phyloP scores from a whole-genome alignment of 2,888 invertebrate genomes.

The Polydrusus cervinus region DNA sequence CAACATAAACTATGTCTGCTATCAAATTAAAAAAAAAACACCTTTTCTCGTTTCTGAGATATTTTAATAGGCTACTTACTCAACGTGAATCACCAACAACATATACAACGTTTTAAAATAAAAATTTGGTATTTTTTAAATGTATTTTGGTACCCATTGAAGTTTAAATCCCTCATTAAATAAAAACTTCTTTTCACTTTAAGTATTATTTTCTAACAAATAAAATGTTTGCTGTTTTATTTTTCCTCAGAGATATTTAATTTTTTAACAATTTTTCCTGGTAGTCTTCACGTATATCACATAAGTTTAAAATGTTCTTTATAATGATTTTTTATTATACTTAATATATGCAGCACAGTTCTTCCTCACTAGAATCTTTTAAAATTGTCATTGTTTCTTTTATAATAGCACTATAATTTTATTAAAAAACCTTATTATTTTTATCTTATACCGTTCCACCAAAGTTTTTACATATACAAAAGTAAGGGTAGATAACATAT shows the following conservation, averaged over 20 bases:
- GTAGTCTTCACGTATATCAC: conserved; percentile 44
- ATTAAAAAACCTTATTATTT: conserved; percentile 14
- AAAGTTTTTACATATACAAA: conserved; percentile 13
- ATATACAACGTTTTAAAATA: too few species aligned
- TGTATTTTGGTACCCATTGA: too few species aligned
- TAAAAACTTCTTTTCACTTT: conserved; percentile 10
- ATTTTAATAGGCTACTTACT: too few species aligned
- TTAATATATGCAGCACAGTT: conserved; percentile 30
- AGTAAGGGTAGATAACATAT: conserved; percentile 5
- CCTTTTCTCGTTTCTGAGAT: too few species aligned
- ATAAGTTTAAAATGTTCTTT: conserved; percentile 42
- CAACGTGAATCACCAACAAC: too few species aligned
- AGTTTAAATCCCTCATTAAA: too few species aligned
- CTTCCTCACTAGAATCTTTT: conserved; percentile 34
- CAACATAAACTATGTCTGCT: too few species aligned
- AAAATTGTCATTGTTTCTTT: conserved; percentile 29
- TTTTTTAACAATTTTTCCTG: conserved; percentile 15
- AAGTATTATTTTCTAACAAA: conserved; percentile 3
- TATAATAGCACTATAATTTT: conserved; percentile 31
- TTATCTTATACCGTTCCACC: not conserved
- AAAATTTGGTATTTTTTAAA: too few species aligned
- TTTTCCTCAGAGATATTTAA: conserved; percentile 10
- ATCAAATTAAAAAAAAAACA: too few species aligned
- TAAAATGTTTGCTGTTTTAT: not conserved
- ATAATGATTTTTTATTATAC: conserved; percentile 17